phyloP scores from a whole-genome alignment of 2,113 vertebrate genomes.

The Archilochus colubris region DNA sequence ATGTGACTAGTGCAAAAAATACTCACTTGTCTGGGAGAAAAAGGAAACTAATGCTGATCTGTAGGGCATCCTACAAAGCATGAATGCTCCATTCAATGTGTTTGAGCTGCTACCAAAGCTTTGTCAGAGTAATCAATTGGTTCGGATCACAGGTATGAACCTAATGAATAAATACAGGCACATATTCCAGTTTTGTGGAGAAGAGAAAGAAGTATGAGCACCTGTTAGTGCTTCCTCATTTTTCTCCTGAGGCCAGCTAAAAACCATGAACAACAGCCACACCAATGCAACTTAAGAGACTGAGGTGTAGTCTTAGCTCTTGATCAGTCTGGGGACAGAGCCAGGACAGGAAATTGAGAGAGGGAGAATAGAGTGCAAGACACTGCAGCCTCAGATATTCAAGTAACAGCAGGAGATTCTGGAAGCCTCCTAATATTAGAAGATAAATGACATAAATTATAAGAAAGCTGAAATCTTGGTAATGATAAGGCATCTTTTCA shows the following conservation, averaged over 20 bases:
- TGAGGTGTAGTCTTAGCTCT: background rate
- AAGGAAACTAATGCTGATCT: background rate
- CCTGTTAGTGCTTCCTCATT: background rate
- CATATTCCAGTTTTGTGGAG: background rate
- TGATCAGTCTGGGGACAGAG: constrained; percentile 13
- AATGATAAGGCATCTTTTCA: background rate
- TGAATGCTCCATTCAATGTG: background rate
- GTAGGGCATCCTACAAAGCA: background rate
- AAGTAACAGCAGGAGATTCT: constrained; percentile 7
- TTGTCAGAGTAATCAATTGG: background rate
- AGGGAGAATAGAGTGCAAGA: background rate
- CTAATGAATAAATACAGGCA: background rate
- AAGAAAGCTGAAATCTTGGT: background rate
- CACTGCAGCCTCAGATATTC: background rate
- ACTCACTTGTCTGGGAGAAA: background rate
- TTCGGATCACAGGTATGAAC: background rate
- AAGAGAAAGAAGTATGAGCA: background rate
- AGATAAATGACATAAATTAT: constrained; percentile 37
- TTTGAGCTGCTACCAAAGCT: background rate
- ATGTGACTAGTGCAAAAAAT: background rate
- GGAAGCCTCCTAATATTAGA: constrained; percentile 30
- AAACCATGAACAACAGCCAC: background rate
- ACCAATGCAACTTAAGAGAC: background rate
- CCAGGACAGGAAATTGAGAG: constrained; percentile 10
- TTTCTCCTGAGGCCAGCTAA: background rate